Base-by-base conservation (phyloP, 2,113 vertebrate genomes). In the Vireo altiloquus region DNA sequence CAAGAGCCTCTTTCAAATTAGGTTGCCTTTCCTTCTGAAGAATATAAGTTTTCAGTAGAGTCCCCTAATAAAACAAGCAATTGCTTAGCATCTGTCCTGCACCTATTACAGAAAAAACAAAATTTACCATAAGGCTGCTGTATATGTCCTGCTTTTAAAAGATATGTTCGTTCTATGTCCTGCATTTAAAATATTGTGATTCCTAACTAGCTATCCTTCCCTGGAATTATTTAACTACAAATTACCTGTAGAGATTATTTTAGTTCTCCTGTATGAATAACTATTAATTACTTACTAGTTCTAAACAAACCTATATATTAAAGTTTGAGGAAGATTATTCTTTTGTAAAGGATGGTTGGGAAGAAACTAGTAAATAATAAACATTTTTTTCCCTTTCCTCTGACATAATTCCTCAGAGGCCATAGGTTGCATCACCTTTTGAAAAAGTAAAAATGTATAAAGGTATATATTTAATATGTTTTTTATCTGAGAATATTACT, bases 101-200 rank as follows among this genome's bases (percentile, higher is more conserved):
- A 80, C 5, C 37, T 66, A 17, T 40, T 50, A 35, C 3, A 7
- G 46, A 70, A 64, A 70, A 54, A 20, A 50, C 44, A 60, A 46
- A 78, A 70, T 21, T 22, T 40, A 2, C 44, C 2, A 1, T n/a
- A 71, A 75, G 35, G 19, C 20, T 63, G 42, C 13, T 1, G 0
- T 16, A 23, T 27, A 65, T 30, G 10, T 53, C 50, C n/a, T 65
- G 15, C 7, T 11, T 60, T 49, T 30, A 40, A 71, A 84, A 68
- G 15, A 53, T 10, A 42, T 42, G 40, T 42, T 13, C 40, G 13
- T 42, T 42, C 40, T 27, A 65, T 27, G 10, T 53, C 46, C n/a
- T 65, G 15, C 7, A 13, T 60, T 49, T 30, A 46, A 71, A 84
- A 68, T 13, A 53, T 9, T 72, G 15, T 47, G 37, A 82, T 33